phyloP scores from a whole-genome alignment of 1,140 invertebrate genomes.

The Helicoverpa zea region DNA sequence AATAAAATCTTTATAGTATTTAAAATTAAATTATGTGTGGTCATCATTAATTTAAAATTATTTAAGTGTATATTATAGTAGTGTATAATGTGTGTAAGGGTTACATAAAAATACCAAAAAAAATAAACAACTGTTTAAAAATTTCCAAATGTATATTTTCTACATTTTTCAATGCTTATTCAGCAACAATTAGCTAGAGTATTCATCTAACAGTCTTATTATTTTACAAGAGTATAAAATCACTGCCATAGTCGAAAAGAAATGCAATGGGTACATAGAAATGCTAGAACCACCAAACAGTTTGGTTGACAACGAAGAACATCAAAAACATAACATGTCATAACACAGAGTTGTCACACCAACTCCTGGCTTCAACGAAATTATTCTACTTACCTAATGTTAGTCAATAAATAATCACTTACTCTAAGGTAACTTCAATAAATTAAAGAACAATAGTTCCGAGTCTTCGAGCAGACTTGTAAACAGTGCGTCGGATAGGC shows the following conservation, averaged over 20 bases:
- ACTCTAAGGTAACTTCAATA: slow-evolving; percentile 84
- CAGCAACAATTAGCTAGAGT: slow-evolving; percentile 81
- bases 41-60: too few relatives aligned
- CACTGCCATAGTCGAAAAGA: slow-evolving; percentile 68
- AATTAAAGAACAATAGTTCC: slow-evolving; percentile 69
- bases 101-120: slow-evolving; percentile 45
- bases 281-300: slow-evolving; percentile 59
- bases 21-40: too few relatives aligned
- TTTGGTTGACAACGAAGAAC: slow-evolving; percentile 47
- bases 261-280: slow-evolving; percentile 79
- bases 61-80: slow-evolving; percentile 10
- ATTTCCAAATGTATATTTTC: slow-evolving; percentile 70
- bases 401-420: slow-evolving; percentile 84
- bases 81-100: background rate
- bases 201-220: slow-evolving; percentile 86
- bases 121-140: slow-evolving; percentile 59
- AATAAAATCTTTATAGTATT: background rate
- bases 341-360: slow-evolving; percentile 28
- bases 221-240: slow-evolving; percentile 84
- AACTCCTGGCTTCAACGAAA: slow-evolving; percentile 54
- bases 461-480: slow-evolving; percentile 65
- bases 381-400: slow-evolving; percentile 67
- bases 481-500: slow-evolving; percentile 63
- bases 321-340: slow-evolving; percentile 54
- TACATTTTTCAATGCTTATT: slow-evolving; percentile 65